These are phyloP conservation scores for Ceratina japonica DNA, from an alignment of 1,140 invertebrate species.

Conservation along the genomic window DNA sequence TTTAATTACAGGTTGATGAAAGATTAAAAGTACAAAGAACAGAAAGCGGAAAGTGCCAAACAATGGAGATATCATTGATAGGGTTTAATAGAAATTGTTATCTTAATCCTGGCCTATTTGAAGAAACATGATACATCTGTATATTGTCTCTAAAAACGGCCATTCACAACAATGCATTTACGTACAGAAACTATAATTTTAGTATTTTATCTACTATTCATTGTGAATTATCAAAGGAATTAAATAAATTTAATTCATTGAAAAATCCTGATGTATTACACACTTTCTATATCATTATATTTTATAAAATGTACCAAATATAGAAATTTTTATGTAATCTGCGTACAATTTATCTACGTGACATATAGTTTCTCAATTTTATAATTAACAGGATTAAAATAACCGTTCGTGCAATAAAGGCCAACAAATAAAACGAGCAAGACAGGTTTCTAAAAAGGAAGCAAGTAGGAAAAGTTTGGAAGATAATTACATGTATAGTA, in stretches of 20 bases:
- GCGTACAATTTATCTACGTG: background rate
- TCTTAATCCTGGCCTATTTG: conserved; percentile 82
- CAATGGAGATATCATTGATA: conserved; percentile 79
- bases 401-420: background rate
- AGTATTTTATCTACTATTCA: background rate
- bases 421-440: background rate
- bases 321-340: conserved; percentile 11
- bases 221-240: background rate
- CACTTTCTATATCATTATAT: background rate
- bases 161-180: no score
- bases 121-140: conserved; percentile 45
- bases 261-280: background rate
- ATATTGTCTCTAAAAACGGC: background rate
- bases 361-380: background rate
- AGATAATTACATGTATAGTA: conserved; percentile 31
- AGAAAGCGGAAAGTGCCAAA: conserved; percentile 76
- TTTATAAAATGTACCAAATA: conserved; percentile 25
- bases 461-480: conserved; percentile 2
- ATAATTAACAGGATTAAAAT: background rate
- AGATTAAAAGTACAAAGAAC: conserved; percentile 72
- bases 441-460: background rate
- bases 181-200: background rate
- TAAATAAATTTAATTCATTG: background rate
- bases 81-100: conserved; percentile 83
- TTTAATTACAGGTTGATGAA: conserved; percentile 70